Percentiles rank a stretch among this genome's conserved stretches.
phyloP scores from a whole-genome alignment of 2,113 vertebrate species.

The Piprites chloris region DNA sequence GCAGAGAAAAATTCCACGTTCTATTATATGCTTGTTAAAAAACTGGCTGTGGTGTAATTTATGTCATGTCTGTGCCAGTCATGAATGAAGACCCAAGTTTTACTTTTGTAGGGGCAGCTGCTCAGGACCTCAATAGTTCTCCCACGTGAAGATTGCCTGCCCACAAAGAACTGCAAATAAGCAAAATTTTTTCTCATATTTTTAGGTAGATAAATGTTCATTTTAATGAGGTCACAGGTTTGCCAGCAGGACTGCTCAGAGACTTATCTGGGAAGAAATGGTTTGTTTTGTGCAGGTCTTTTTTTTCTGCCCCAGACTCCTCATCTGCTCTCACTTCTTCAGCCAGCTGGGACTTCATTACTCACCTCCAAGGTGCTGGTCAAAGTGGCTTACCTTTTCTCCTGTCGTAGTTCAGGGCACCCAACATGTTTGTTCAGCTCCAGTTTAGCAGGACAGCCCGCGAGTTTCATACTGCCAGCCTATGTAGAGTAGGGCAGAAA shows the following conservation, averaged over 20 bases:
- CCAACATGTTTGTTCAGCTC: neutral
- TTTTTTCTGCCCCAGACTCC: neutral
- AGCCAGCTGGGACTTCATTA: neutral
- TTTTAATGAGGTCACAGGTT: neutral
- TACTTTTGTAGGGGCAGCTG: neutral
- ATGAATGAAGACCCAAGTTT: neutral
- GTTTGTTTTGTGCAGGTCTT: neutral
- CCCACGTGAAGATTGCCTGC: neutral
- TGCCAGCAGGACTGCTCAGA: neutral
- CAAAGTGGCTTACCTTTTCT: neutral
- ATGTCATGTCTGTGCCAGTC: neutral
- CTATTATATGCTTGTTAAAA: neutral
- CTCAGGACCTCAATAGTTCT: neutral
- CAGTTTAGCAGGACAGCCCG: neutral
- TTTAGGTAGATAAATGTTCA: neutral
- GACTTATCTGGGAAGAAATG: neutral
- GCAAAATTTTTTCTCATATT: neutral
- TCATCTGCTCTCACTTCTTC: neutral
- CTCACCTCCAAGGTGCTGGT: neutral
- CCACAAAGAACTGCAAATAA: neutral
- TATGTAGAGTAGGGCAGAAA: rapidly evolving
- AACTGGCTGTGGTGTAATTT: neutral
- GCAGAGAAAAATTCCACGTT: neutral
- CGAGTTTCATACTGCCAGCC: neutral
- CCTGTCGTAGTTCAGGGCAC: neutral